Base-by-base conservation (phyloP, 1,140 invertebrate genomes). In the Apis florea region DNA sequence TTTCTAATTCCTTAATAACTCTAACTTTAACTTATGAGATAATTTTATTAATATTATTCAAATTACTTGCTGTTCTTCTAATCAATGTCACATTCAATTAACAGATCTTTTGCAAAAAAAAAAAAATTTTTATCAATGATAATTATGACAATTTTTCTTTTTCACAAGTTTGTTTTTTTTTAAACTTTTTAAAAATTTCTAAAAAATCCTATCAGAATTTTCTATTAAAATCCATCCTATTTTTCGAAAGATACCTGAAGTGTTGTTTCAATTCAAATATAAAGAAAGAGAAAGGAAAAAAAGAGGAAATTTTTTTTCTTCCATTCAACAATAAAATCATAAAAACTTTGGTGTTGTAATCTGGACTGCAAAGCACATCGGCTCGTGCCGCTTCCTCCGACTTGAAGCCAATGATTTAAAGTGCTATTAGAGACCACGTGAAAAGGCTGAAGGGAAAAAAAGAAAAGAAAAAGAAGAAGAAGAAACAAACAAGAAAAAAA, bases 371-470 rank as follows among this genome's bases (percentile, higher is more conserved):
- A 49, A 40, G 59, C 53, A 61, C 21, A 17, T 21, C 53, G 78
- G 78, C 78, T 80, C 78, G 78, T 80, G 78, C 78, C 78, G 79
- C 59, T 80, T 80, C 78, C 78, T 61, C 31, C 31, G 31, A 40
- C 31, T 40, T 40, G 31, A 40, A 40, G 31, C 5, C 31, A 40
- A 40, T 40, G 31, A 40, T 40, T 40, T 40, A 40, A 40, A 40
- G 31, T 40, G 2, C 31, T 31, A 12, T 3, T 17, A 19, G 68
- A 19, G 19, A 47, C 10, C 10, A 10, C 40, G 12, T 8, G 17
- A 21, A 59, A 69, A 40, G 53, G 59, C 31, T 8, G 6, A 12
- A 56, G 8, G 53, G 9, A 61, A 24, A 6, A 17, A 24, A 54
- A 69, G 53, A 66, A 51, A 53, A 31, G 9, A 76, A 49, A 24